phyloP scores from a whole-genome alignment of 2,888 invertebrate species.

The Tridacna gigas region DNA sequence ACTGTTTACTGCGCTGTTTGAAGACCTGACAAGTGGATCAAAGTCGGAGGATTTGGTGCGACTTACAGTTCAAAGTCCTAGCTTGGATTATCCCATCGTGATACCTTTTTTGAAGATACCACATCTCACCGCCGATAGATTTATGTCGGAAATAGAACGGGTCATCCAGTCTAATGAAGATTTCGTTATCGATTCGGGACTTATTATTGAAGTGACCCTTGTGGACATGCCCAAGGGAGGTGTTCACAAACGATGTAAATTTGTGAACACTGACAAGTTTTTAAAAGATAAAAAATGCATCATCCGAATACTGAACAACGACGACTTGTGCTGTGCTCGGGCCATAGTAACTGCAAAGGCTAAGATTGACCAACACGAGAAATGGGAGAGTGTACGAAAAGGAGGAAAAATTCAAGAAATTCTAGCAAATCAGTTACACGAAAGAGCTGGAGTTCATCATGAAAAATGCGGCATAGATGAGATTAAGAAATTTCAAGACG shows the following conservation, averaged over 20 bases:
- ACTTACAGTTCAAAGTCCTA: constrained; percentile 37
- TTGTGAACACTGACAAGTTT: constrained; percentile 26
- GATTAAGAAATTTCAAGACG: constrained; percentile 37
- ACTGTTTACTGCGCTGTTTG: constrained; percentile 9
- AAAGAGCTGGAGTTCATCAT: constrained; percentile 15
- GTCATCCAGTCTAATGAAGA: constrained; percentile 30
- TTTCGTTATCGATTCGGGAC: constrained; percentile 48
- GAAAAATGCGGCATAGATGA: constrained; percentile 44
- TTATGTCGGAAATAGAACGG: constrained; percentile 55
- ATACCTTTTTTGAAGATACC: constrained; percentile 52
- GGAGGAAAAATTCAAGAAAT: constrained; percentile 32
- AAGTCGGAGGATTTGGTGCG: constrained; percentile 60
- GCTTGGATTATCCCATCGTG: constrained; percentile 54
- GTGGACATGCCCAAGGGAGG: too few species aligned
- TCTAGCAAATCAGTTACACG: constrained; percentile 20
- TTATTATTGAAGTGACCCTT: constrained; percentile 19
- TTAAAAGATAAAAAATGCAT: constrained; percentile 23
- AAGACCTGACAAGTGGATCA: too few species aligned
- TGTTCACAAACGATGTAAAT: constrained; percentile 11
- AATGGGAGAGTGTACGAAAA: constrained; percentile 48
- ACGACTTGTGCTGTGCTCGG: constrained; percentile 48
- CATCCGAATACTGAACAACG: constrained; percentile 36
- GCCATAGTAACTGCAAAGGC: constrained; percentile 49
- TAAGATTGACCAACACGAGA: constrained; percentile 26
- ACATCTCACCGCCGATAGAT: constrained; percentile 41